These are phyloP conservation scores for Hyles vespertilio DNA, from an alignment of 1,140 invertebrate genomes.

Conservation along the genomic window DNA sequence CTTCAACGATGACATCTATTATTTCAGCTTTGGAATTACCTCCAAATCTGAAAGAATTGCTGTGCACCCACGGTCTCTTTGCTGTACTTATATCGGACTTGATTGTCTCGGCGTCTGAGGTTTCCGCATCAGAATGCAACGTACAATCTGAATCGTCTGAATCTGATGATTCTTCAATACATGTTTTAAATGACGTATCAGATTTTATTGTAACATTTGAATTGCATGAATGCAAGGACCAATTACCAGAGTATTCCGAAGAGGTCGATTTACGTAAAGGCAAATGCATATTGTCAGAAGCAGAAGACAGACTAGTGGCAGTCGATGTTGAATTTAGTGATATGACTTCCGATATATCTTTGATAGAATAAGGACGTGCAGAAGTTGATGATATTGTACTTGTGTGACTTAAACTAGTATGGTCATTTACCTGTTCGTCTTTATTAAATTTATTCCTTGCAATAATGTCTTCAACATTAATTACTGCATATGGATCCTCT, in stretches of 20 bases:
- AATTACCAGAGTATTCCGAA: constrained; percentile 67
- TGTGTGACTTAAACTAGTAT: not conserved
- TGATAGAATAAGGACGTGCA: constrained; percentile 56
- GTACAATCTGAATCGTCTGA: constrained; percentile 50
- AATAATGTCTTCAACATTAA: constrained; percentile 44
- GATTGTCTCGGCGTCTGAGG: constrained; percentile 59
- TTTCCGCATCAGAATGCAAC: constrained; percentile 58
- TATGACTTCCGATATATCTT: constrained; percentile 63
- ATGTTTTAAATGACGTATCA: constrained; percentile 60
- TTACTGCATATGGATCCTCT: constrained; percentile 59
- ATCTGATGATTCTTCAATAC: constrained; percentile 59
- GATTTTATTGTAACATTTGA: constrained; percentile 63
- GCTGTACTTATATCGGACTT: constrained; percentile 58
- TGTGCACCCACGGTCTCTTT: constrained; percentile 64
- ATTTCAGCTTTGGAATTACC: constrained; percentile 32
- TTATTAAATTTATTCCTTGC: constrained; percentile 30
- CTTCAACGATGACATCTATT: constrained; percentile 41
- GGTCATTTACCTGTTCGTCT: constrained; percentile 16
- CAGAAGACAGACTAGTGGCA: constrained; percentile 47
- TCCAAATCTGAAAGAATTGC: constrained; percentile 60
- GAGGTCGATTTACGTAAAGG: constrained; percentile 54
- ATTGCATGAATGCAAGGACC: constrained; percentile 61
- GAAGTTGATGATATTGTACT: constrained; percentile 29
- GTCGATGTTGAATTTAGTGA: constrained; percentile 56
- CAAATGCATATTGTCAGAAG: constrained; percentile 51